Base-by-base conservation (phyloP, 2,888 invertebrate species). In the Plagiodera versicolora region DNA sequence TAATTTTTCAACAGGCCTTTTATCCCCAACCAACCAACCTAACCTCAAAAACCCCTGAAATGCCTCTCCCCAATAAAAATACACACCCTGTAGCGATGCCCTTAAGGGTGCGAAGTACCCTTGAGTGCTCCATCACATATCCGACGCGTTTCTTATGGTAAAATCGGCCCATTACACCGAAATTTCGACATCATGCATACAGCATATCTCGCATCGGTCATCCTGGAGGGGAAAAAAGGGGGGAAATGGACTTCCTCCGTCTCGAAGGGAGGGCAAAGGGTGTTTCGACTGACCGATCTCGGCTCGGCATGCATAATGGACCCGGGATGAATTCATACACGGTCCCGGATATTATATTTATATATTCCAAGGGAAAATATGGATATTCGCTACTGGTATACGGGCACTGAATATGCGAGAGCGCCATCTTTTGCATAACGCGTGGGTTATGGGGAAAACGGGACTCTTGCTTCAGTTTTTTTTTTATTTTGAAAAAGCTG, bases 301-400 rank as follows among this genome's bases (percentile, higher is more conserved):
- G 57, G 54, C 60, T 60, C 60, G n/a, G 61, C 61, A 67, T 67
- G 62, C 65, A 67, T 65, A 67, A 63, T 67, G 65, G 56, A 2
- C 39, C 32, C 39, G 57, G 61, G 61, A 65, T 65, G 60, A 64
- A 67, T 67, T 67, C 67, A 67, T 67, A 67, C 61, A 63, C 14
- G 39, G 39, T 2, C 14, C 39, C 11, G 32, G 11, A 32, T 32
- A 65, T 60, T 65, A 60, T 46, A 62, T 58, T 58, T 47, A 56
- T 55, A 44, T 24, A 49, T 58, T 52, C 53, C 45, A 47, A 28
- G 48, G 61, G 64, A 63, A 64, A 64, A 64, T 63, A 63, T 61
- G 61, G 62, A 62, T 64, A 61, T 60, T 58, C 61, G 54, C 53
- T 20, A 55, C 45, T 67, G 66, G 64, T 64, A 63, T 57, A 67